These are phyloP conservation scores for Agrotis exclamationis DNA, from an alignment of 2,888 invertebrate genomes.

Conservation along the genomic window DNA sequence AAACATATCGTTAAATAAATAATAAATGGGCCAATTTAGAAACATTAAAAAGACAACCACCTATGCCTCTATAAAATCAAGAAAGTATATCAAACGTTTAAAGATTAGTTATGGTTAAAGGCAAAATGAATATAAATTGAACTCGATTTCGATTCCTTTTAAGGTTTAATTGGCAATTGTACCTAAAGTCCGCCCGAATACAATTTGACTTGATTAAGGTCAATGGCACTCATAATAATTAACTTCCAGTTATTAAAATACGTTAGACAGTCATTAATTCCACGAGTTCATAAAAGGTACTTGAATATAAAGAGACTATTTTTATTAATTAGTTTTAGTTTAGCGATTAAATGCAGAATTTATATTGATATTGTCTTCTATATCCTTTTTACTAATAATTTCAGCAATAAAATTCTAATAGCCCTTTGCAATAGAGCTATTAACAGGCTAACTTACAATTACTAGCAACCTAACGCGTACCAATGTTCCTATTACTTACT, in stretches of 20 bases:
- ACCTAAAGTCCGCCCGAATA: slow-evolving; percentile 50
- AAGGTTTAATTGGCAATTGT: slow-evolving; percentile 66
- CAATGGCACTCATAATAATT: slow-evolving; percentile 68
- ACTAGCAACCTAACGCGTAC: slow-evolving; percentile 7
- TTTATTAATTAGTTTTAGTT: slow-evolving; percentile 19
- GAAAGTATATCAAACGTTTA: slow-evolving; percentile 70
- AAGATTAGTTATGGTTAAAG: slow-evolving; percentile 68
- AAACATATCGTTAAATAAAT: slow-evolving; percentile 22
- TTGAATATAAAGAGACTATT: slow-evolving; percentile 34
- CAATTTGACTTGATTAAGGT: slow-evolving; percentile 72
- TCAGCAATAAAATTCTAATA: slow-evolving; percentile 11
- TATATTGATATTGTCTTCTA: slow-evolving; percentile 16
- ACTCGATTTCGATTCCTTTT: slow-evolving; percentile 65
- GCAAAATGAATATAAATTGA: slow-evolving; percentile 71
- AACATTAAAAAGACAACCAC: slow-evolving; percentile 35
- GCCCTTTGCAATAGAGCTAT: slow-evolving; percentile 10
- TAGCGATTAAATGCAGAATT: slow-evolving; percentile 27
- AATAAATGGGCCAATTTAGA: slow-evolving; percentile 47
- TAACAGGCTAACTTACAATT: slow-evolving; percentile 15
- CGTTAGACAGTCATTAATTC: slow-evolving; percentile 53
- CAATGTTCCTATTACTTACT: slow-evolving; percentile 22
- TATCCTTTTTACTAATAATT: slow-evolving; percentile 15
- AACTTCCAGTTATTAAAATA: slow-evolving; percentile 64
- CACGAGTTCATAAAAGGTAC: slow-evolving; percentile 38
- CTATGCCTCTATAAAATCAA: slow-evolving; percentile 25